These are phyloP conservation scores for Lontra canadensis DNA, from an alignment of 2,113 vertebrate species.

Conservation along the genomic window DNA sequence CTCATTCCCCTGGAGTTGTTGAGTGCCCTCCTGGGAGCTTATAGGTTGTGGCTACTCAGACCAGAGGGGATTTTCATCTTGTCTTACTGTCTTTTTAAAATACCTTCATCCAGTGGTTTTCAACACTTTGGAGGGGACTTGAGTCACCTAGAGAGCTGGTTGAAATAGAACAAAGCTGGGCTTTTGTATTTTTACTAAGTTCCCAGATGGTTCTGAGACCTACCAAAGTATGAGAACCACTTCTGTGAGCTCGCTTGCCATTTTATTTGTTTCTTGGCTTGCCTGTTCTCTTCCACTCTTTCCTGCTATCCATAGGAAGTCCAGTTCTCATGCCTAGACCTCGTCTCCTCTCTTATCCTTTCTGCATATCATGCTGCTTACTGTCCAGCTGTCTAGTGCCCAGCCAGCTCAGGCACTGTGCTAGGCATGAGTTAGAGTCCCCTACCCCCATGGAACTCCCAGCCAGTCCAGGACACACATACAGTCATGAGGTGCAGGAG, in stretches of 20 bases:
- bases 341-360: neutral
- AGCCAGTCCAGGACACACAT: neutral
- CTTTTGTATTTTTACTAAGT: neutral
- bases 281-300: neutral
- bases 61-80: neutral
- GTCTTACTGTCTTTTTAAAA: neutral
- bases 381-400: neutral
- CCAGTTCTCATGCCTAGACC: neutral
- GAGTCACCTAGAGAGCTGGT: neutral
- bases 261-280: neutral
- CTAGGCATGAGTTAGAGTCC: neutral
- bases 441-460: neutral
- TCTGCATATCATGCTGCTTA: neutral
- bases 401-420: neutral
- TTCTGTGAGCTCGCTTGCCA: neutral
- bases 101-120: neutral
- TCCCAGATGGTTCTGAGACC: neutral
- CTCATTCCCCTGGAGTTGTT: neutral
- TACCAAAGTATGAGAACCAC: neutral
- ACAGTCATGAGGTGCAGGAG: accelerated
- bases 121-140: neutral
- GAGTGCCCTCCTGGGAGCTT: neutral
- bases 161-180: neutral
- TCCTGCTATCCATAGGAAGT: neutral
- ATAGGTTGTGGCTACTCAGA: neutral